phyloP scores from a whole-genome alignment of 2,888 invertebrate species.

The Syrphus vitripennis region DNA sequence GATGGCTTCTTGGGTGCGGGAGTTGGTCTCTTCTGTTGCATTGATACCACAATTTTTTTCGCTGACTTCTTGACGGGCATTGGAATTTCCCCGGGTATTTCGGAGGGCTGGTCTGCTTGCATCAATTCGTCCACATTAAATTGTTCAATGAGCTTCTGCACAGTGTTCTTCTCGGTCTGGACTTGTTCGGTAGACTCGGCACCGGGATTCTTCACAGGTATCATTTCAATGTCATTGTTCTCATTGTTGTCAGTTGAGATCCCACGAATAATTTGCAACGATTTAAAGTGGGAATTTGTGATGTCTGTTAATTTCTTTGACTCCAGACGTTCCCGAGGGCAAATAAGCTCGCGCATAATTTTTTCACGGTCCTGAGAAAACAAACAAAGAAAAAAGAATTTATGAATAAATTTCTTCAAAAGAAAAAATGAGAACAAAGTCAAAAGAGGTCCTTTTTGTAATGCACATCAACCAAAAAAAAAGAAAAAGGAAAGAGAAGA shows the following conservation, averaged over 20 bases:
- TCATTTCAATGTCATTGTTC: conserved; percentile 79
- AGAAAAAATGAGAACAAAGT: background rate
- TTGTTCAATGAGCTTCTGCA: conserved; percentile 76
- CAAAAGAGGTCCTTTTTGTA: background rate
- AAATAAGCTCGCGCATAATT: conserved; percentile 76
- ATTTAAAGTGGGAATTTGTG: conserved; percentile 79
- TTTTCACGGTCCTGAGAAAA: conserved; percentile 76
- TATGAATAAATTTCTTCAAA: conserved; percentile 11
- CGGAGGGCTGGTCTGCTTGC: conserved; percentile 78
- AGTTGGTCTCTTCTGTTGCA: conserved; percentile 59
- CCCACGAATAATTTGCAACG: conserved; percentile 79
- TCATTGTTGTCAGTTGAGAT: conserved; percentile 80
- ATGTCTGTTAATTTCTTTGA: conserved; percentile 79
- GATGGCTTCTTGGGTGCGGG: conserved; percentile 42
- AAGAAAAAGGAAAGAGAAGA: background rate
- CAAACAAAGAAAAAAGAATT: background rate
- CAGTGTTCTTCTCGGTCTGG: conserved; percentile 75
- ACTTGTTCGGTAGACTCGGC: conserved; percentile 73
- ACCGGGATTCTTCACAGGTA: conserved; percentile 72
- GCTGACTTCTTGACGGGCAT: conserved; percentile 78
- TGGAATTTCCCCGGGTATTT: conserved; percentile 77
- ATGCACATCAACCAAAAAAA: background rate
- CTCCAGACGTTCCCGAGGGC: conserved; percentile 78
- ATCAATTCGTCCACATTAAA: conserved; percentile 79
- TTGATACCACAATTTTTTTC: conserved; percentile 76